phyloP scores from a whole-genome alignment of 2,888 invertebrate species.

The Augochlorella aurata region DNA sequence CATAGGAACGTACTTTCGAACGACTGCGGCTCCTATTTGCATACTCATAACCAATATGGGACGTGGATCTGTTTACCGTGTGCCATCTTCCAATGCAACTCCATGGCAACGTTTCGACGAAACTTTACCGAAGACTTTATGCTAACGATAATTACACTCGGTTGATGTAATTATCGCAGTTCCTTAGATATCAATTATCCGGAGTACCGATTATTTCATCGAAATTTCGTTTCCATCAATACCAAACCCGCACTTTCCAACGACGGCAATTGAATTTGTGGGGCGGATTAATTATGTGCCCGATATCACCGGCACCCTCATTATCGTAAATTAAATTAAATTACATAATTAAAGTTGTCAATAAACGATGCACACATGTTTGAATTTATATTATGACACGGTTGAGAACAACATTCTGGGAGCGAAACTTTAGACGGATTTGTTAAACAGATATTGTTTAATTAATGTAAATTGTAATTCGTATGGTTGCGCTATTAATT shows the following conservation, averaged over 20 bases:
- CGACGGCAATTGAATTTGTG: neutral
- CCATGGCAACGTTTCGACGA: neutral
- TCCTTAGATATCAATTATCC: neutral
- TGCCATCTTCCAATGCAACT: neutral
- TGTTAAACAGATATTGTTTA: neutral
- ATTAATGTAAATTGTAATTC: neutral
- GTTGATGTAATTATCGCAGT: neutral
- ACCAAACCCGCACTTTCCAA: neutral
- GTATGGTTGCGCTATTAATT: no score
- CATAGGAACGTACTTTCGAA: neutral
- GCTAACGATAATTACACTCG: neutral
- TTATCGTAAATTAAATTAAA: neutral
- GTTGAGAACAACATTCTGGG: neutral
- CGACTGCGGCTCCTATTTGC: neutral
- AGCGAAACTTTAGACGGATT: neutral
- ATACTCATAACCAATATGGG: constrained; percentile 1
- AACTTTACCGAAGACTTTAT: neutral
- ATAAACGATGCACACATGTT: neutral
- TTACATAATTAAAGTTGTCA: neutral
- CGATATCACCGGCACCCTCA: neutral
- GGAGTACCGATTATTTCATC: neutral
- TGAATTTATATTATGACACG: neutral
- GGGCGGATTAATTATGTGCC: neutral
- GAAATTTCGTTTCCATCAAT: neutral
- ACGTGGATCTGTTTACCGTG: neutral